phyloP scores from a whole-genome alignment of 2,113 vertebrate species.

The Sigmodon hispidus region DNA sequence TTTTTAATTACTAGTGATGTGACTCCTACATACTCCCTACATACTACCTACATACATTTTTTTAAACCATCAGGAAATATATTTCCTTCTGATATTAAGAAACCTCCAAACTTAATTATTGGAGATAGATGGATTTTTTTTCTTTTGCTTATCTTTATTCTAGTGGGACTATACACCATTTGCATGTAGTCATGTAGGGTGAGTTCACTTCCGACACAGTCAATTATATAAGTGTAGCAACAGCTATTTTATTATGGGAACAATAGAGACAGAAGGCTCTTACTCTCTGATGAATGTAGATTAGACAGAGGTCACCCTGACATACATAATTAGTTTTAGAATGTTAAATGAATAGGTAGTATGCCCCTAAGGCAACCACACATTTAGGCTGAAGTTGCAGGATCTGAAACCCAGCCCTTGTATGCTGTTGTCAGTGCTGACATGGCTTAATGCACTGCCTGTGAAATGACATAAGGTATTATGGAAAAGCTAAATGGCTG shows the following conservation, averaged over 20 bases:
- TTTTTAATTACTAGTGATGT: slow-evolving; percentile 47
- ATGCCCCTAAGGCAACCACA: slow-evolving; percentile 83
- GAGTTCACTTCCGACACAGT: slow-evolving; percentile 83
- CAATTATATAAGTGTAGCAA: slow-evolving; percentile 87
- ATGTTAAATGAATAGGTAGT: slow-evolving; percentile 87
- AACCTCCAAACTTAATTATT: slow-evolving; percentile 86
- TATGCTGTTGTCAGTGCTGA: slow-evolving; percentile 79
- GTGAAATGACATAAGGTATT: slow-evolving; percentile 76
- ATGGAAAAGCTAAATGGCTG: slow-evolving; percentile 80
- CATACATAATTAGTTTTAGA: slow-evolving; percentile 88
- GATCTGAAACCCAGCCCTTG: slow-evolving; percentile 68
- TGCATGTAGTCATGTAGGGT: slow-evolving; percentile 78
- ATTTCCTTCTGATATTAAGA: slow-evolving; percentile 74
- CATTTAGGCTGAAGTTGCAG: slow-evolving; percentile 81
- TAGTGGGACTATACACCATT: slow-evolving; percentile 80
- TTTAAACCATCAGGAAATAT: slow-evolving; percentile 73
- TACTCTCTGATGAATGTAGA: slow-evolving; percentile 87
- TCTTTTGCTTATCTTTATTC: slow-evolving; percentile 86
- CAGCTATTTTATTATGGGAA: slow-evolving; percentile 86
- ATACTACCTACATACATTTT: slow-evolving; percentile 66
- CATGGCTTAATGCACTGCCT: slow-evolving; percentile 81
- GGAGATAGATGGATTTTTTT: slow-evolving; percentile 79
- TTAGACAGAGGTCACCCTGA: slow-evolving; percentile 89
- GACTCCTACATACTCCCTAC: background rate
- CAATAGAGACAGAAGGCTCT: slow-evolving; percentile 84